Evolutionary conservation across 2,888 invertebrate genomes (phyloP), one percentile per base, ranked within the genome.

Genomic region (Hydrotaea diabolus): DNA sequence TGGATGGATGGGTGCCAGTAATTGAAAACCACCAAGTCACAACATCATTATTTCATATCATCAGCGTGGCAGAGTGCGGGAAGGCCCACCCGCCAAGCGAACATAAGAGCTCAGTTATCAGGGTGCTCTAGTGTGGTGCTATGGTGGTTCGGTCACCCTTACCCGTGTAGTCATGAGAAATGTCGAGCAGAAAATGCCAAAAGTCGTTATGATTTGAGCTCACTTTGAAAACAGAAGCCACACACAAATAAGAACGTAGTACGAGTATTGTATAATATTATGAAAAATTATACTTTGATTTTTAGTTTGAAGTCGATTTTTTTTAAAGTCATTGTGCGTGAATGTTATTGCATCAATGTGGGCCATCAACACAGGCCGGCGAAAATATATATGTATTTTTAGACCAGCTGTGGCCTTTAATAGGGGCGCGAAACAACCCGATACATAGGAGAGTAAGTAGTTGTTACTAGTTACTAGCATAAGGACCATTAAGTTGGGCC

Each of bases 21-120:
- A 85, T 85, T 81, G 78, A 79, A 85, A 81, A 85, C 84, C 84
- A 76, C 72, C 84, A 81, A 79, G 69, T 43, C 69, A 69, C 46
- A 69, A 46, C 21, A 21, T 46, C 69, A 69, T 69, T 69, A 69
- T 69, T 69, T 69, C 23, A 23, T 13, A 69, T 43, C 39, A 19
- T 43, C 39, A 19, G 69, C 43, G 23, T 39, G 23, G 8, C 39
- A 26, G n/a, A n/a, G n/a, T 23, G n/a, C 23, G 11, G 17, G 39
- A 66, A 43, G 19, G 23, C 23, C 31, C 69, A 23, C 69, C 69
- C 39, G 46, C 39, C 23, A 39, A 39, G 15, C 15, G n/a, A 39
- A 43, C 43, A 49, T 46, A 15, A 46, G 8, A 13, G 23, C 23
- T 43, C 66, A 21, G 9, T 43, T 21, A 39, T 66, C 43, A 43